Evolutionary conservation across 35 echinoderm and acorn worm species (phyloP).

Genomic region (Anneissia japonica): DNA sequence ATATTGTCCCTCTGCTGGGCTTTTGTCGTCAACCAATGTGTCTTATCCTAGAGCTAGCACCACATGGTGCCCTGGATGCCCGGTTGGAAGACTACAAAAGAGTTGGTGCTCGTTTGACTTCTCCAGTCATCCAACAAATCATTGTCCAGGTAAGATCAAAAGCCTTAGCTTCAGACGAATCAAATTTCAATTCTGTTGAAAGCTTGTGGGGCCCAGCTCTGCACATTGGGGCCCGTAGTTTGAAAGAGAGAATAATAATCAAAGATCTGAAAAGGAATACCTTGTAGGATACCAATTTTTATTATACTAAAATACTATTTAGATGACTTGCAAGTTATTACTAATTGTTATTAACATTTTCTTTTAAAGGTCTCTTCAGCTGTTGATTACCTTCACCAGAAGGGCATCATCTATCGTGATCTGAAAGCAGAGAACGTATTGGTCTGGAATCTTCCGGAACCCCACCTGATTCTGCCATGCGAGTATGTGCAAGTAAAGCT

Average conservation of each 20-base stretch:
- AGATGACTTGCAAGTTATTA: no score
- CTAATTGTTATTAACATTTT: no score
- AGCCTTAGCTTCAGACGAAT: no score
- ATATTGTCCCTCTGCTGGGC: conserved; percentile 72
- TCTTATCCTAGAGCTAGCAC: conserved; percentile 82
- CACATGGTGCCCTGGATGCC: conserved; percentile 66
- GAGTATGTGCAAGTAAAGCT: conserved; percentile 81
- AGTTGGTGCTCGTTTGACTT: conserved; percentile 65
- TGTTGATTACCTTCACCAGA: conserved; percentile 73
- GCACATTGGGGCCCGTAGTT: no score
- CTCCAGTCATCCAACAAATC: conserved; percentile 50
- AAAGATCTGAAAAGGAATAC: no score
- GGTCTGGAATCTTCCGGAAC: conserved; percentile 83
- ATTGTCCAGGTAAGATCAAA: conserved; percentile 62
- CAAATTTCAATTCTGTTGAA: no score
- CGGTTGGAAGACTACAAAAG: conserved; percentile 77
- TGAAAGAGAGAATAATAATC: no score
- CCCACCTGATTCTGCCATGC: conserved; percentile 41
- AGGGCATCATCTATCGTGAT: conserved; percentile 93
- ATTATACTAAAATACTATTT: background rate
- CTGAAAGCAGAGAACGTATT: conserved; percentile 94
- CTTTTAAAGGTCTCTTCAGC: conserved; percentile 71
- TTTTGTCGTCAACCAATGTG: conserved; percentile 87
- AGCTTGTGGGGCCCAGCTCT: no score
- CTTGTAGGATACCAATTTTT: background rate